Conservation (phyloP, 92 coral and sea anemone genomes). For the Heliopora coerulea region DNA sequence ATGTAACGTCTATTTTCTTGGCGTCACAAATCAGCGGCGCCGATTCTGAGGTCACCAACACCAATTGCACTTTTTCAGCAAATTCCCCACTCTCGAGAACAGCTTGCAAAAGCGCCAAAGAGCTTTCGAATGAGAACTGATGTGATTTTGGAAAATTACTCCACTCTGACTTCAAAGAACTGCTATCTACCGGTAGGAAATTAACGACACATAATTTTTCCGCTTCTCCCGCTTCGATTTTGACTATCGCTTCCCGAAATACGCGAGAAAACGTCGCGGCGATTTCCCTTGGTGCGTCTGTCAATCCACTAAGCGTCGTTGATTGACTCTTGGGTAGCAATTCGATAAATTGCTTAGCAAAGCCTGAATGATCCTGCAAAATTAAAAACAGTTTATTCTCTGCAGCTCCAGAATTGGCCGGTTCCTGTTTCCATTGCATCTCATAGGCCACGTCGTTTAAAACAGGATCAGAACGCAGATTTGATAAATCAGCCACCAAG, state of each 20-base stretch:
- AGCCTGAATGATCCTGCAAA: constrained; percentile 8
- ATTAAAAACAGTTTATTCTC: constrained; percentile 5
- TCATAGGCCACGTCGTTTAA: constrained; percentile 51
- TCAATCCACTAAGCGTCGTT: neutral
- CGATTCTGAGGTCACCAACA: constrained; percentile 46
- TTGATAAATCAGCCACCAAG: constrained; percentile 54
- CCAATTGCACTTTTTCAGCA: constrained; percentile 38
- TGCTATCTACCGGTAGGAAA: constrained; percentile 57
- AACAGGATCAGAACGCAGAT: neutral
- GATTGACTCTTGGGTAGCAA: constrained; percentile 5
- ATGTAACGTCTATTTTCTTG: neutral
- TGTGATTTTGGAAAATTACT: constrained; percentile 47
- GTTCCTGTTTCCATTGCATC: constrained; percentile 46
- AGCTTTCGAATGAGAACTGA: constrained; percentile 47
- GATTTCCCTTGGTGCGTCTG: neutral
- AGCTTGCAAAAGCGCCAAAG: constrained; percentile 41
- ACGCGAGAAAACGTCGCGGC: neutral
- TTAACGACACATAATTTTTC: constrained; percentile 47
- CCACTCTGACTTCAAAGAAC: constrained; percentile 11
- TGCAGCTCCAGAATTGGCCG: neutral
- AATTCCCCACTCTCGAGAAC: constrained; percentile 23
- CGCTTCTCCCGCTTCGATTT: neutral
- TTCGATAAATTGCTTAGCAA: constrained; percentile 3
- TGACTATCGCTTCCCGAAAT: constrained; percentile 10
- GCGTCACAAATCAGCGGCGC: constrained; percentile 24